These are phyloP conservation scores for Dryoscopus gambensis DNA, from an alignment of 2,113 vertebrate genomes.

Conservation along the genomic window DNA sequence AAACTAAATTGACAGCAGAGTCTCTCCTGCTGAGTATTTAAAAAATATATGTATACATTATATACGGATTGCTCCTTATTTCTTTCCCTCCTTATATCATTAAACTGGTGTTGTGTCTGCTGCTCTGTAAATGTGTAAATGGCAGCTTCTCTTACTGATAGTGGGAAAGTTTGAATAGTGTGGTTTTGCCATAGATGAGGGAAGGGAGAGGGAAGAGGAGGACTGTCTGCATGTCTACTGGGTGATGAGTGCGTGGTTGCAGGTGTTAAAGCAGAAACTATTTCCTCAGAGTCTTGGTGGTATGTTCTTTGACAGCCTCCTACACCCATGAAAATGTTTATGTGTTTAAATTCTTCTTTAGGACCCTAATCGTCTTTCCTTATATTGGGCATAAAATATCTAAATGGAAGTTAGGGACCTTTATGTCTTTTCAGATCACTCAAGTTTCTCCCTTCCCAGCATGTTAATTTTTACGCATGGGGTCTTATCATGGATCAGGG, in stretches of 20 bases:
- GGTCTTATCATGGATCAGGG: background rate
- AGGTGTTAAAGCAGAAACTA: constrained; percentile 48
- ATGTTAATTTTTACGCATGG: background rate
- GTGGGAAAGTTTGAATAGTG: constrained; percentile 15
- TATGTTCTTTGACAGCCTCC: constrained; percentile 54
- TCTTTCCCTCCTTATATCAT: constrained; percentile 9
- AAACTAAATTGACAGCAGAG: constrained; percentile 15
- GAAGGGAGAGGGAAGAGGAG: background rate
- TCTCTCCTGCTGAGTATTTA: background rate
- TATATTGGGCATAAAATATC: background rate
- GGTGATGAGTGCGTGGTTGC: constrained; percentile 40
- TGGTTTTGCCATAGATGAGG: background rate
- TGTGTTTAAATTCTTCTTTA: constrained; percentile 14
- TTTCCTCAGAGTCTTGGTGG: constrained; percentile 33
- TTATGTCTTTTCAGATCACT: background rate
- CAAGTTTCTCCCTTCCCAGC: background rate
- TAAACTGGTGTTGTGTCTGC: constrained; percentile 48
- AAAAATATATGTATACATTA: constrained; percentile 8
- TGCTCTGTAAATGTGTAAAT: constrained; percentile 52
- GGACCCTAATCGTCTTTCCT: background rate
- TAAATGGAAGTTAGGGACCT: background rate
- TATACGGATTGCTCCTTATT: background rate
- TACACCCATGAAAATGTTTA: constrained; percentile 39
- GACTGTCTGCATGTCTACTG: constrained; percentile 5
- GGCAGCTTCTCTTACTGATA: constrained; percentile 35